Base-by-base conservation (phyloP, 2,888 invertebrate genomes). In the Dicranocentrus wangi region DNA sequence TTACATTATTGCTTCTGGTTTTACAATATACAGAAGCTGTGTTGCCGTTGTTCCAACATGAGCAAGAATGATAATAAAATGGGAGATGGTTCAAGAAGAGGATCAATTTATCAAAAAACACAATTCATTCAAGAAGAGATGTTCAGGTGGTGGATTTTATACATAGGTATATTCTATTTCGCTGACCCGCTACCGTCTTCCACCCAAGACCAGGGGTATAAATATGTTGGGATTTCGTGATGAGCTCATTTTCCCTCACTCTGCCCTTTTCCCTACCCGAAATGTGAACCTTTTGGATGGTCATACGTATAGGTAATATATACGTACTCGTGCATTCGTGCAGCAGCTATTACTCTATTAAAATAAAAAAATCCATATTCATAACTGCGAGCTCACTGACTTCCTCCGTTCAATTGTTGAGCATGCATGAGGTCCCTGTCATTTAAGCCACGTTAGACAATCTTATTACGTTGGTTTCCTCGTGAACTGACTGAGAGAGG, bases 151-250 rank as follows among this genome's bases (percentile, higher is more conserved):
- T n/a, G n/a, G n/a, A n/a, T n/a, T n/a, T n/a, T n/a, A n/a, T n/a
- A n/a, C n/a, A n/a, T 39, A 39, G 7, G 39, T 39, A n/a, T n/a
- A n/a, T n/a, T n/a, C n/a, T n/a, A n/a, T n/a, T n/a, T n/a, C n/a
- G n/a, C n/a, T n/a, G n/a, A n/a, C 47, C 58, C 17, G 60, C 60
- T 60, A 60, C 60, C n/a, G 60, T 28, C 17, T 28, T 32, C 5
- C 25, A 8, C n/a, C n/a, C 5, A 2, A 60, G 17, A 27, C 5
- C 60, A 27, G 5, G 23, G 23, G n/a, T 60, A 32, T 32, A 27
- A 28, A 27, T 60, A 60, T n/a, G n/a, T 60, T 15, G n/a, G 60
- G 17, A 60, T 60, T 60, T 60, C 60, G 60, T 60, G 60, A 60
- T 60, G 28, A 60, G 60, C 60, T 60, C 60, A 60, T 60, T 60